phyloP scores from a whole-genome alignment of 2,888 invertebrate genomes.

The Noctua janthe region DNA sequence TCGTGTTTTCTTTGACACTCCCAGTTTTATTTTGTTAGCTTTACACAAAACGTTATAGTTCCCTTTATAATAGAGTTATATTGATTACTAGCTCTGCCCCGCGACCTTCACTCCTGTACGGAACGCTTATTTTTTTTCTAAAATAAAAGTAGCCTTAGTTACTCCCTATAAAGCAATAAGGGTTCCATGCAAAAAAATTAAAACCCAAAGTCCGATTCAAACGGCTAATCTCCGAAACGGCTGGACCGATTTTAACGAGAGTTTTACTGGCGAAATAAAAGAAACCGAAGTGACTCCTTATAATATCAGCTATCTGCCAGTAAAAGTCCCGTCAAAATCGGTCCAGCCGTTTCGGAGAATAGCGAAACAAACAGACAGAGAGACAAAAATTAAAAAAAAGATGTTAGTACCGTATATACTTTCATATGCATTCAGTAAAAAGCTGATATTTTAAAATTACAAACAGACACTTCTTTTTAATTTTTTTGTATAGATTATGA shows the following conservation, averaged over 20 bases:
- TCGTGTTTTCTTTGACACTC: conserved; percentile 50
- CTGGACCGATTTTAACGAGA: too few relatives aligned
- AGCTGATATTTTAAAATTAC: background rate
- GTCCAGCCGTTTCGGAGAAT: background rate
- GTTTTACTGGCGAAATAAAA: too few relatives aligned
- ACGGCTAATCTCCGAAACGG: too few relatives aligned
- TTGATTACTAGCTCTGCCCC: background rate
- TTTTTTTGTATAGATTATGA: conserved; percentile 25
- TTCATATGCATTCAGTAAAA: background rate
- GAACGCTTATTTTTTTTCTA: too few relatives aligned
- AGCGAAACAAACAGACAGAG: too few relatives aligned
- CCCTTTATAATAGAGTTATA: conserved; percentile 32
- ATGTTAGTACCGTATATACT: too few relatives aligned
- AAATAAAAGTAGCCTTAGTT: too few relatives aligned
- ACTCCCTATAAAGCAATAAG: too few relatives aligned
- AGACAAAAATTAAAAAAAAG: too few relatives aligned
- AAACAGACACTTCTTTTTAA: background rate
- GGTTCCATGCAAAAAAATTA: too few relatives aligned
- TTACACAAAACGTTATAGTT: conserved; percentile 40
- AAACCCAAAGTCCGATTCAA: too few relatives aligned
- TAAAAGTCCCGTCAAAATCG: background rate
- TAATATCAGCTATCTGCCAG: background rate
- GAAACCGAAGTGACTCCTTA: background rate
- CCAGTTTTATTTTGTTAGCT: conserved; percentile 35
- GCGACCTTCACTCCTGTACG: background rate